Percentiles rank a stretch among this genome's conserved stretches.
Evolutionary conservation across 1,140 invertebrate genomes (phyloP).

Genomic region (Drosophila suzukii): DNA sequence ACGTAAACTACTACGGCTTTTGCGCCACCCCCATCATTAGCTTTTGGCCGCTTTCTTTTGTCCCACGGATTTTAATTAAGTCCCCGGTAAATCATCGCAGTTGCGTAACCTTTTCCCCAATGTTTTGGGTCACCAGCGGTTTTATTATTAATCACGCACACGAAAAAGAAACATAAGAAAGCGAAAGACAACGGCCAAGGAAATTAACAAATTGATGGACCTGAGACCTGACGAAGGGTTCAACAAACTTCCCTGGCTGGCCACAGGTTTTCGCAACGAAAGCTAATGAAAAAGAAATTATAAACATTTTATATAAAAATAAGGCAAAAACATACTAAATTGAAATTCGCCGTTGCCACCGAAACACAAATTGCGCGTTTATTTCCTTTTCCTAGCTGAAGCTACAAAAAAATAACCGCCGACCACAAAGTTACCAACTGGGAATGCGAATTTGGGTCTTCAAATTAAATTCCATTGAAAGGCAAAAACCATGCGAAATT

Average conservation of each 20-base stretch:
- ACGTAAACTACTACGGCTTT: constrained; percentile 41
- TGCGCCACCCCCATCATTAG: constrained; percentile 42
- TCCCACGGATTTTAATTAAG: constrained; percentile 62
- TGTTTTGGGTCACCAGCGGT: constrained; percentile 47
- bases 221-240: constrained; percentile 41
- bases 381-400: constrained; percentile 74
- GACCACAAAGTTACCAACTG: constrained; percentile 43
- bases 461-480: constrained; percentile 60
- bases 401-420: constrained; percentile 24
- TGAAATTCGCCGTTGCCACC: constrained; percentile 61
- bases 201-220: constrained; percentile 65
- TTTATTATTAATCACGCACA: constrained; percentile 43
- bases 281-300: constrained; percentile 79
- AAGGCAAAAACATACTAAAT: constrained; percentile 47
- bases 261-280: constrained; percentile 65
- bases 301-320: constrained; percentile 78
- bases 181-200: constrained; percentile 24
- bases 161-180: constrained; percentile 29
- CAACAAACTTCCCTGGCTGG: constrained; percentile 51
- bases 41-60: constrained; percentile 52
- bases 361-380: constrained; percentile 74
- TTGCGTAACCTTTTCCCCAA: constrained; percentile 41
- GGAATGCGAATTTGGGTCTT: constrained; percentile 44
- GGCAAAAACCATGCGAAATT: constrained; percentile 41
- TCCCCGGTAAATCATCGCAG: constrained; percentile 48